A percentile compares a stretch with the other conserved stretches of the same genome.
Evolutionary conservation across 1,140 invertebrate genomes (phyloP).

Genomic region (Drosophila fuyamai): DNA sequence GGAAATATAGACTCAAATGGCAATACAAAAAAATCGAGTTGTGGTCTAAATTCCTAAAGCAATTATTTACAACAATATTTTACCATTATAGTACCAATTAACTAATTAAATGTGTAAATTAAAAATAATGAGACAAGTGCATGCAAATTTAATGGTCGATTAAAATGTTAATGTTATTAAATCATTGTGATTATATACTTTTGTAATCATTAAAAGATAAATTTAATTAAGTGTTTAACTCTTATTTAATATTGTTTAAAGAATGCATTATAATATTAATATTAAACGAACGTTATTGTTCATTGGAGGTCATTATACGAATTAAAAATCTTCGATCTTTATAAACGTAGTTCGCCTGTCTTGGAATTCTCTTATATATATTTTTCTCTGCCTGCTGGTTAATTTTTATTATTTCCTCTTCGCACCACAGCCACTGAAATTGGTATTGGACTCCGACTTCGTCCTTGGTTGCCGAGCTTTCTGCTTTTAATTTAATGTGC

Average conservation of each 20-base stretch:
- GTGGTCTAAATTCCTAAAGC: not conserved
- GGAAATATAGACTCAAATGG: too few relatives aligned
- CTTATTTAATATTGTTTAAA: not conserved
- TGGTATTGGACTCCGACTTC: conserved; percentile 41
- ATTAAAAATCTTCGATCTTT: conserved; percentile 19
- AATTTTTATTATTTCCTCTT: conserved; percentile 79
- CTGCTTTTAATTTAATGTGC: conserved; percentile 79
- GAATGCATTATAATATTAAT: not conserved
- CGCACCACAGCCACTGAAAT: conserved; percentile 52
- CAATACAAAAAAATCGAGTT: not conserved
- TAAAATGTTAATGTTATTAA: not conserved
- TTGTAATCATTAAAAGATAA: not conserved
- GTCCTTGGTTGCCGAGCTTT: conserved; percentile 7
- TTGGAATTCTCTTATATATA: conserved; percentile 14
- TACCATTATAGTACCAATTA: too few relatives aligned
- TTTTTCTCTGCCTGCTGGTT: conserved; percentile 55
- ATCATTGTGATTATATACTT: not conserved
- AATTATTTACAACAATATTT: not conserved
- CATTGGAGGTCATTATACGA: not conserved
- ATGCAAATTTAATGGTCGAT: not conserved
- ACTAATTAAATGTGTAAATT: not conserved
- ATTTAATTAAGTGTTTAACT: not conserved
- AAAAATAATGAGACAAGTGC: not conserved
- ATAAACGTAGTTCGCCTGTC: conserved; percentile 46
- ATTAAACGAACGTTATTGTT: not conserved